Conservation (phyloP, 2,888 invertebrate genomes). For the Drosophila anomalata region DNA sequence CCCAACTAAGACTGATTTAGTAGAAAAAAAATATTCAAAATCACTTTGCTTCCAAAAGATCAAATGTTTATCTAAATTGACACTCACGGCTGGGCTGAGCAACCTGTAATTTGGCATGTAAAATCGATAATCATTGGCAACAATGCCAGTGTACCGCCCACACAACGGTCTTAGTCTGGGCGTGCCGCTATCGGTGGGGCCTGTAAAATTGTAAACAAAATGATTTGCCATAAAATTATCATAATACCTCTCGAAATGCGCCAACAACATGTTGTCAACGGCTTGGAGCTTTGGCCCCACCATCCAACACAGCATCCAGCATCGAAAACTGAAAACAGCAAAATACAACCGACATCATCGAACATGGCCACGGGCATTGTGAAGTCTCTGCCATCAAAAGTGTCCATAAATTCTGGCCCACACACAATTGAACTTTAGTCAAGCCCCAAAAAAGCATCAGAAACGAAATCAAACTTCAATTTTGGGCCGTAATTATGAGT, state of each 20-base stretch:
- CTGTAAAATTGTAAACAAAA: constrained; percentile 76
- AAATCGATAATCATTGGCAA: constrained; percentile 78
- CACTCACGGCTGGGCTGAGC: constrained; percentile 28
- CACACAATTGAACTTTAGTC: constrained; percentile 63
- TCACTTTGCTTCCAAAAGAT: constrained; percentile 30
- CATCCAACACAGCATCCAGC: constrained; percentile 30
- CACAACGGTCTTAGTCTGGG: constrained; percentile 43
- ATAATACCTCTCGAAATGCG: constrained; percentile 77
- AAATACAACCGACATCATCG: constrained; percentile 18
- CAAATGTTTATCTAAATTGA: constrained; percentile 38
- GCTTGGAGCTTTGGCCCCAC: constrained; percentile 26
- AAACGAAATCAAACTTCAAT: constrained; percentile 37
- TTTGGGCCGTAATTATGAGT: constrained; percentile 34
- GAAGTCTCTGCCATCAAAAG: constrained; percentile 68
- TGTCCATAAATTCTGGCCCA: constrained; percentile 70
- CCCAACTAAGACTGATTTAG: background rate
- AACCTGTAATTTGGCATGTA: constrained; percentile 71
- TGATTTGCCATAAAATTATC: constrained; percentile 80
- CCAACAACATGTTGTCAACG: constrained; percentile 80
- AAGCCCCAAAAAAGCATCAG: background rate
- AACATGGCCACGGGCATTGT: constrained; percentile 53
- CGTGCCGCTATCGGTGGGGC: constrained; percentile 43
- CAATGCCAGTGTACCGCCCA: constrained; percentile 64
- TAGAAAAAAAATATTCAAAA: constrained; percentile 7
- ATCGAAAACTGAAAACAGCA: constrained; percentile 9